Percentiles rank a stretch among this genome's conserved stretches.
Conservation (phyloP, 2,888 invertebrate genomes). For the Nemotelus pantherinus region DNA sequence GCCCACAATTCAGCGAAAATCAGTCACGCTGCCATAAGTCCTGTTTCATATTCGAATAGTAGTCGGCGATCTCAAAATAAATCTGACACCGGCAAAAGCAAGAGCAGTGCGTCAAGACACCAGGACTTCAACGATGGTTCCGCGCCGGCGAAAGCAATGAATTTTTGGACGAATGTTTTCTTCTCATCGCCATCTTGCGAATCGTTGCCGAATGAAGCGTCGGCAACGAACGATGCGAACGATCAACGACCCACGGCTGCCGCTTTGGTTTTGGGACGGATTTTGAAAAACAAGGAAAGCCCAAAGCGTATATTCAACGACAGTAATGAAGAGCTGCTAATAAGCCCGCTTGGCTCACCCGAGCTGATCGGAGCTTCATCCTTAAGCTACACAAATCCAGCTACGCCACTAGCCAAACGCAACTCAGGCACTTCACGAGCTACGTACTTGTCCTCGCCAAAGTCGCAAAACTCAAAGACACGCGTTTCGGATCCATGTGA, state of each 20-base stretch:
- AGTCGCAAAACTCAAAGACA: background rate
- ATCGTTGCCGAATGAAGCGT: conserved; percentile 37
- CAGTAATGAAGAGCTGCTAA: conserved; percentile 10
- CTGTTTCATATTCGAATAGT: background rate
- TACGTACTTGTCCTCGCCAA: conserved; percentile 18
- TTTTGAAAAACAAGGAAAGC: conserved; percentile 43
- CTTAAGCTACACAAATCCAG: conserved; percentile 34
- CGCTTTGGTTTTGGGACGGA: conserved; percentile 39
- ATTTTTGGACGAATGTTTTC: conserved; percentile 49
- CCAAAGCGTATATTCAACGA: conserved; percentile 17
- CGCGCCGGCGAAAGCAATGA: conserved; percentile 45
- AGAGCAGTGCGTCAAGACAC: background rate
- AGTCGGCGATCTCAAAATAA: background rate
- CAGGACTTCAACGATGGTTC: background rate
- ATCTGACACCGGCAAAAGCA: background rate
- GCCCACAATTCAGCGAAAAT: background rate
- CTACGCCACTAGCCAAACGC: conserved; percentile 19
- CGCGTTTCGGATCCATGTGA: conserved; percentile 1
- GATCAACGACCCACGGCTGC: conserved; percentile 38
- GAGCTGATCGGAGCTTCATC: conserved; percentile 44
- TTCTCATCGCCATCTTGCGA: conserved; percentile 48
- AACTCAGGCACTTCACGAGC: background rate
- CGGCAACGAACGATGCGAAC: background rate
- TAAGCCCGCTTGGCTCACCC: conserved; percentile 37
- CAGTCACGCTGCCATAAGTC: background rate